Conservation (phyloP, 2,888 invertebrate species). For the Cepaea hortensis region DNA sequence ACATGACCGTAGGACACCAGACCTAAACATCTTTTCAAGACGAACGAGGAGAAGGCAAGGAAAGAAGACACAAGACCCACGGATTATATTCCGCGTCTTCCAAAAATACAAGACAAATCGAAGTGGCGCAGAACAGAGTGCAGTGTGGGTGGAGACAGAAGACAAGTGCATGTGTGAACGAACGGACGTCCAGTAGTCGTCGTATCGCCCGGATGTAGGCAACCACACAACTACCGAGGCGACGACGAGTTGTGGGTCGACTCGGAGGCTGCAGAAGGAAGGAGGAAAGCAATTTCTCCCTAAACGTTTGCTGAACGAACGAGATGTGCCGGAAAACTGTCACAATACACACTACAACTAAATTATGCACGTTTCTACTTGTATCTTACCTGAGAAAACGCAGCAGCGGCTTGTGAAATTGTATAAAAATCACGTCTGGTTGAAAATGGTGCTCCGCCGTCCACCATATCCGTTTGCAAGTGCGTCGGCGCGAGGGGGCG, state of each 20-base stretch:
- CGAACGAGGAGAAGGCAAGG: too few species aligned
- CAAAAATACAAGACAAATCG: too few species aligned
- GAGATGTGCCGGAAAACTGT: not conserved
- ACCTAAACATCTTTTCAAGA: too few species aligned
- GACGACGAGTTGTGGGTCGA: slow-evolving; percentile 1
- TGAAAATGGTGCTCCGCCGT: slow-evolving; percentile 18
- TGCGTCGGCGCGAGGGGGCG: slow-evolving; percentile 49
- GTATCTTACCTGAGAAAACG: slow-evolving; percentile 8
- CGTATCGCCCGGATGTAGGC: not conserved
- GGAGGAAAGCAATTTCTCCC: slow-evolving; percentile 14
- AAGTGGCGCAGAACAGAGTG: too few species aligned
- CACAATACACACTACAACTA: not conserved
- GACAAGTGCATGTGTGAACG: too few species aligned
- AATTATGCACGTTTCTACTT: not conserved
- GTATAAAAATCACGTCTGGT: not conserved
- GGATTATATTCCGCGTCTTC: too few species aligned
- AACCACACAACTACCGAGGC: not conserved
- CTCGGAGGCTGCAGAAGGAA: not conserved
- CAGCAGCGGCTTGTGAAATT: not conserved
- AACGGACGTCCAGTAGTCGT: not conserved
- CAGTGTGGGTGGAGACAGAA: too few species aligned
- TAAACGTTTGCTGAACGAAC: not conserved
- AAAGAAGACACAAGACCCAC: too few species aligned
- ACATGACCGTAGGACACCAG: too few species aligned
- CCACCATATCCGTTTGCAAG: slow-evolving; percentile 50